Base-by-base conservation (phyloP, 2,113 vertebrate genomes). In the Lasiurus cinereus region DNA sequence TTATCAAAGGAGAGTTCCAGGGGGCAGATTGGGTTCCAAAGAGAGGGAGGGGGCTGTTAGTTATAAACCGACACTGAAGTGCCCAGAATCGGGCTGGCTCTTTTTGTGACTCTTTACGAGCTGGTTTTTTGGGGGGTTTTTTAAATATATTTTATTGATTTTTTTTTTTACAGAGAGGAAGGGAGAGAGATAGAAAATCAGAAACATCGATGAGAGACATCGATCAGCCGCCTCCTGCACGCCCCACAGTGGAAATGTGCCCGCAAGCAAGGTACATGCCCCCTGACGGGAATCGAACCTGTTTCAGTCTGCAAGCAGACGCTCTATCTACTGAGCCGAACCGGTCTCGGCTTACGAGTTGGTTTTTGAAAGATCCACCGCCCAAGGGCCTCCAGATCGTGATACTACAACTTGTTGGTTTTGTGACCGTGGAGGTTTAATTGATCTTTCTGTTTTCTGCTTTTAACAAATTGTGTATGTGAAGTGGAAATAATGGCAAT, bases 401-500 rank as follows among this genome's bases (percentile, higher is more conserved):
- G n/a, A 24, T 22, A 7, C 33, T 39, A 62, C 27, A 46, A 29
- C 16, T 46, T 54, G 33, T 16, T 87, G 27, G 56, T 16, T 77
- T 93, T 92, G 22, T 56, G 43, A 18, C 18, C 48, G 16, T 33
- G 67, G 46, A 80, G 54, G 52, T 27, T 93, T 74, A 66, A 79
- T 67, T 76, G 21, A 56, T 67, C 74, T 52, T 54, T 83, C 43
- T 82, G 73, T 90, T 87, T 93, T 76, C 39, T 11, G 9, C 15
- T 62, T 91, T 66, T 43, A 22, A 69, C 87, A 92, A 93, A 39
- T 16, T 52, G 18, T 52, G 39, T 39, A 19, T 10, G 8, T 70
- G 66, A 80, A 96, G 27, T 70, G 69, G 13, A 95, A 82, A 72
- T 87, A 83, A 43, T 62, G 67, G 33, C 64, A 48, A 39, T 86